Evolutionary conservation across 92 coral and sea anemone species (phyloP).

Genomic region (Phenganax stokvisi): DNA sequence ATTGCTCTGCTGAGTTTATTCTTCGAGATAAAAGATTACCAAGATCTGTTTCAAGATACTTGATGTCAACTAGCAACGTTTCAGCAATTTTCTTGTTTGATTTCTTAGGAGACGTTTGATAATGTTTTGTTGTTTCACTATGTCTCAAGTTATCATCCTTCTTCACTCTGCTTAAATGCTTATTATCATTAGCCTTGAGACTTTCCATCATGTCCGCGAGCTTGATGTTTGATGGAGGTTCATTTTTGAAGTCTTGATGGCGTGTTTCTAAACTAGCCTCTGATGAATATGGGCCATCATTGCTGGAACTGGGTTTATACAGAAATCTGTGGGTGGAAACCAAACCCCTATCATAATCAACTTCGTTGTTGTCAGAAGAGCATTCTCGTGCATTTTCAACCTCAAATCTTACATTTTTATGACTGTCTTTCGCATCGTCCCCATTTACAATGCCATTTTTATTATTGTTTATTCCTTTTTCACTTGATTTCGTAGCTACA

Average conservation of each 20-base stretch:
- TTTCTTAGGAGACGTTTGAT: neutral
- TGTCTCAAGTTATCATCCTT: neutral
- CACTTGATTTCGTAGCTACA: neutral
- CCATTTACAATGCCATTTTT: neutral
- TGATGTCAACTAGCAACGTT: neutral
- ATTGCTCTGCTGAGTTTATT: conserved; percentile 9
- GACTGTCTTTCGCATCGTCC: neutral
- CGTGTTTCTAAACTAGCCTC: neutral
- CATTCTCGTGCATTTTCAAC: conserved; percentile 9
- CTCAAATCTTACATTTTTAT: neutral
- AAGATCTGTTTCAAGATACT: conserved; percentile 24
- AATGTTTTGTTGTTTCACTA: neutral
- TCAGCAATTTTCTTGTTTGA: conserved; percentile 13
- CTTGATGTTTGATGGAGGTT: neutral
- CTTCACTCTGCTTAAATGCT: neutral
- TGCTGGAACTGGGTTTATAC: neutral
- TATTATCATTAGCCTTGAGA: neutral
- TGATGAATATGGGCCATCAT: no score
- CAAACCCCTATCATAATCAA: conserved; percentile 5
- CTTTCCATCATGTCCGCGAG: neutral
- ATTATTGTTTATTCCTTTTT: neutral
- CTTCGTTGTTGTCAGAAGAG: neutral
- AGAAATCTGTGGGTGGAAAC: conserved; percentile 5
- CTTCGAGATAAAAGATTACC: conserved; percentile 23
- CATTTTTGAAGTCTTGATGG: neutral